Conservation (phyloP, 2,888 invertebrate genomes). For the Phortica magna region DNA sequence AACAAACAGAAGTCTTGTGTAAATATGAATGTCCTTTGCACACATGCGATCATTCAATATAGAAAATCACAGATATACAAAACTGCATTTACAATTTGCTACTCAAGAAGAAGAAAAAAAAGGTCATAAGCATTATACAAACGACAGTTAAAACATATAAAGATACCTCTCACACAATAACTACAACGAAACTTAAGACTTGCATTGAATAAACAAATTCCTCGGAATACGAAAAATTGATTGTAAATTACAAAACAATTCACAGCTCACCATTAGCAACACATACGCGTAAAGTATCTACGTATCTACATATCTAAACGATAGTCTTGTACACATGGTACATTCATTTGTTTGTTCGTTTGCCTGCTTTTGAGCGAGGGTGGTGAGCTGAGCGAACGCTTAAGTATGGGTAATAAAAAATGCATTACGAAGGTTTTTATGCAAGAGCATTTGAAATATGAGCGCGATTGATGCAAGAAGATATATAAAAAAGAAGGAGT, state of each 20-base stretch:
- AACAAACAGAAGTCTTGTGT: too few relatives aligned
- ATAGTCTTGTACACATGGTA: too few relatives aligned
- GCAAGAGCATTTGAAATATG: constrained; percentile 25
- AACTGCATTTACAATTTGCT: too few relatives aligned
- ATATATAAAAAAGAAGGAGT: not conserved
- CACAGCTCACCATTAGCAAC: too few relatives aligned
- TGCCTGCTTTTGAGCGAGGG: not conserved
- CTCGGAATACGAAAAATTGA: not conserved
- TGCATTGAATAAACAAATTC: not conserved
- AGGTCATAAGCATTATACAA: not conserved
- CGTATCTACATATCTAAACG: not conserved
- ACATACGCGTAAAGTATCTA: not conserved
- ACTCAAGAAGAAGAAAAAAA: not conserved
- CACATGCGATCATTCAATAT: too few relatives aligned
- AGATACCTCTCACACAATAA: not conserved
- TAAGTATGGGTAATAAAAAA: constrained; percentile 22
- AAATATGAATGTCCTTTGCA: too few relatives aligned
- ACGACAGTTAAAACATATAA: not conserved
- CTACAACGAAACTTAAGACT: not conserved
- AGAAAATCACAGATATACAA: too few relatives aligned
- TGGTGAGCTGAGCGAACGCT: not conserved
- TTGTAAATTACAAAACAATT: not conserved
- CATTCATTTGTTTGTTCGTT: not conserved
- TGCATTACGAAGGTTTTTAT: constrained; percentile 25
- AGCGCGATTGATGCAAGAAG: not conserved